Evolutionary conservation across 2,113 vertebrate species (phyloP).

Genomic region (Deroptyus accipitrinus): DNA sequence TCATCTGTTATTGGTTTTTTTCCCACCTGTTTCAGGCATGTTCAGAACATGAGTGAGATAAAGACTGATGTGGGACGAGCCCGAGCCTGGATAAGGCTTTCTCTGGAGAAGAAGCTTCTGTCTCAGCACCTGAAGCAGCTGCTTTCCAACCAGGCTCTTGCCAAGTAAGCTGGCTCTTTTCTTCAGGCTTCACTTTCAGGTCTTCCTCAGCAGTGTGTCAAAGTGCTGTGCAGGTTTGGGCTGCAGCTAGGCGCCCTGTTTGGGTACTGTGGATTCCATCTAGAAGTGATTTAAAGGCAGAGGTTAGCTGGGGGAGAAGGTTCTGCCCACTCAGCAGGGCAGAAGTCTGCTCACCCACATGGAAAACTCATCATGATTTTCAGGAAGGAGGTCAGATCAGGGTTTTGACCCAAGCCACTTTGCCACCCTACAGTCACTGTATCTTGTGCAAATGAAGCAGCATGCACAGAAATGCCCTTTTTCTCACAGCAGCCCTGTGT

Average conservation of each 20-base stretch:
- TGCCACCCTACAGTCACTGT: accelerated
- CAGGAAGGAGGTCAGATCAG: neutral
- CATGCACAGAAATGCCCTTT: neutral
- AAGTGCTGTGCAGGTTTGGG: neutral
- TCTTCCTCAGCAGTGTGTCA: neutral
- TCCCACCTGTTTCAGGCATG: conserved; percentile 75
- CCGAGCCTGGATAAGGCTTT: conserved; percentile 93
- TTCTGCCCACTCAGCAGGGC: neutral
- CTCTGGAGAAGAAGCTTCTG: conserved; percentile 94
- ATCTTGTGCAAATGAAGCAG: neutral
- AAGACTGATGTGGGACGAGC: conserved; percentile 93
- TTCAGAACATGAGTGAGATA: conserved; percentile 94
- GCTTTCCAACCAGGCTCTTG: conserved; percentile 84
- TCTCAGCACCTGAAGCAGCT: conserved; percentile 96
- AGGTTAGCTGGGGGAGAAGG: neutral
- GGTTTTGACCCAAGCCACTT: neutral
- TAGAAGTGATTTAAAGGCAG: neutral
- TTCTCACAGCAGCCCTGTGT: neutral
- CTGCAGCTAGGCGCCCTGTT: neutral
- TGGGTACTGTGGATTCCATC: neutral
- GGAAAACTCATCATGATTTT: neutral
- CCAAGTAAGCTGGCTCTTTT: conserved; percentile 77
- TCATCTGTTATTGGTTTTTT: neutral
- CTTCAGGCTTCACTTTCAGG: neutral
- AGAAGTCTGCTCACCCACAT: neutral